These are phyloP conservation scores for Castor canadensis DNA, from an alignment of 2,113 vertebrate species.

Conservation along the genomic window DNA sequence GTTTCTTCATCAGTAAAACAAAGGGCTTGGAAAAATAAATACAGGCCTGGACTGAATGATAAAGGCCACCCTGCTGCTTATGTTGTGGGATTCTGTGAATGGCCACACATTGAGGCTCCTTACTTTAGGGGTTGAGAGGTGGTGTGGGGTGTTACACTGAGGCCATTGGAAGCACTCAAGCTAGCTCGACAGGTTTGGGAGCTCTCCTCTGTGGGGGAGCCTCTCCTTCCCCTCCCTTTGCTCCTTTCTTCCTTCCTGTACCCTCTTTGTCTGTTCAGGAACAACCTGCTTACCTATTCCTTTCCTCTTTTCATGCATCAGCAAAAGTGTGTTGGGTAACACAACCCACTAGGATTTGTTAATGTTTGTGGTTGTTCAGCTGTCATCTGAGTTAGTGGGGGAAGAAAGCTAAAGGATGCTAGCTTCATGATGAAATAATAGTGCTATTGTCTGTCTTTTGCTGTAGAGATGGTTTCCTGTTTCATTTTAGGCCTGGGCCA, in stretches of 20 bases:
- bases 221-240: background rate
- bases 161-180: no score
- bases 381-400: background rate
- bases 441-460: slow-evolving; percentile 65
- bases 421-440: slow-evolving; percentile 60
- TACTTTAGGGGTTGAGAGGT: background rate
- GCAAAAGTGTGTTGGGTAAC: background rate
- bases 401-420: background rate
- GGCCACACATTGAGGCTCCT: background rate
- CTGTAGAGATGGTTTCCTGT: slow-evolving; percentile 56
- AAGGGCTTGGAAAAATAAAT: slow-evolving; percentile 62
- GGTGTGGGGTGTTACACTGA: background rate
- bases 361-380: background rate
- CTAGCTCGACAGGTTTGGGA: background rate
- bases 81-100: background rate
- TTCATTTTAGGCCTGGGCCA: slow-evolving; percentile 59
- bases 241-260: accelerated
- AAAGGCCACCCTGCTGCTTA: background rate
- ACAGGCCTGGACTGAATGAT: background rate
- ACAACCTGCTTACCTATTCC: background rate
- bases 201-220: background rate
- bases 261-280: background rate
- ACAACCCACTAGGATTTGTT: background rate
- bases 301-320: background rate
- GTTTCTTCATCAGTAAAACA: slow-evolving; percentile 54